Conservation (phyloP, 1,140 invertebrate species). For the Microplitis demolitor region DNA sequence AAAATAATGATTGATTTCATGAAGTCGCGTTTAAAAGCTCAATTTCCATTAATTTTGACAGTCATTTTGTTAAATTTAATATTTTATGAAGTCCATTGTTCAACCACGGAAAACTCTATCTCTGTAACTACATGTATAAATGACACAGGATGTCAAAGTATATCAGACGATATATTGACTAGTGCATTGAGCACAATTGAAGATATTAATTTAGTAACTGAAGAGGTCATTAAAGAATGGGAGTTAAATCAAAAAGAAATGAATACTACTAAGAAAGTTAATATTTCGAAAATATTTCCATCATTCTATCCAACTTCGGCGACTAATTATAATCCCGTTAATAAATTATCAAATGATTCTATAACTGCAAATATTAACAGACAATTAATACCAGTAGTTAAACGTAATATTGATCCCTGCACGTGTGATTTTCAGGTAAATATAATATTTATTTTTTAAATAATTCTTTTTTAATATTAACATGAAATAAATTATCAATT, state of each 20-base stretch:
- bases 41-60: not conserved
- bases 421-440: conserved; percentile 44
- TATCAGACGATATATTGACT: conserved; percentile 17
- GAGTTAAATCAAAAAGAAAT: not conserved
- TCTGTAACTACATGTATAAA: conserved; percentile 34
- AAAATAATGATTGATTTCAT: too few species aligned
- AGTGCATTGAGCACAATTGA: not conserved
- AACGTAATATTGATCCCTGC: conserved; percentile 44
- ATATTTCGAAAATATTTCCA: not conserved
- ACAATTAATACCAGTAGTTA: conserved; percentile 27
- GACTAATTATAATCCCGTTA: conserved; percentile 23
- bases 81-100: not conserved
- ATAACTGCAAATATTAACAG: conserved; percentile 28
- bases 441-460: too few species aligned
- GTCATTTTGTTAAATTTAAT: not conserved
- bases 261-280: not conserved
- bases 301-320: conserved; percentile 1
- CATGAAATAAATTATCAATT: too few species aligned
- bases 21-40: too few species aligned
- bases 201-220: not conserved
- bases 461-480: too few species aligned
- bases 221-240: not conserved
- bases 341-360: not conserved
- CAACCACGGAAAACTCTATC: conserved; percentile 30
- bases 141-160: conserved; percentile 38